These are phyloP conservation scores for Pterostichus niger DNA, from an alignment of 2,888 invertebrate genomes.

Conservation along the genomic window DNA sequence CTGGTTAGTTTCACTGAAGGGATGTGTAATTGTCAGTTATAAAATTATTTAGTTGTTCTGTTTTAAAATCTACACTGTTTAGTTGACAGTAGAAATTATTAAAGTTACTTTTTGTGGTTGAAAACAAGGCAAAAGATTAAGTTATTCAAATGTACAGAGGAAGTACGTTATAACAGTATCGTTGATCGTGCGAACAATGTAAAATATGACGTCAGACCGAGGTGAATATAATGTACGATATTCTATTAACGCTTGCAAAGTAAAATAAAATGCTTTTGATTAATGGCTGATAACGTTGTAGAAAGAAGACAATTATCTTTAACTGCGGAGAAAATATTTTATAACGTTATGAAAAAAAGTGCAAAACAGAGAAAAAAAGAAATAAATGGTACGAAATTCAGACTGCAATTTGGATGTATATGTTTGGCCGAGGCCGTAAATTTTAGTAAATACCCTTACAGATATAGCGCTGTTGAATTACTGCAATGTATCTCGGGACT, in stretches of 20 bases:
- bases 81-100: too few relatives aligned
- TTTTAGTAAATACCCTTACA: constrained; percentile 72
- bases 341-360: constrained; percentile 69
- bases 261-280: constrained; percentile 71
- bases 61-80: too few relatives aligned
- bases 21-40: too few relatives aligned
- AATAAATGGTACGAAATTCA: constrained; percentile 72
- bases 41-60: background rate
- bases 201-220: constrained; percentile 1
- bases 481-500: constrained; percentile 55
- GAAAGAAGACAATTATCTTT: constrained; percentile 73
- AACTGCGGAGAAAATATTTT: constrained; percentile 73
- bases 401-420: constrained; percentile 73
- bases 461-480: constrained; percentile 68
- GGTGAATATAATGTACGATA: constrained; percentile 53
- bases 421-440: constrained; percentile 73
- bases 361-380: constrained; percentile 69
- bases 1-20: constrained; percentile 11
- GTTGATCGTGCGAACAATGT: constrained; percentile 45
- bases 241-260: constrained; percentile 68
- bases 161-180: constrained; percentile 1
- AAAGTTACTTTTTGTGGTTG: background rate
- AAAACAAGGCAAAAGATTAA: background rate
- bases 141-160: constrained; percentile 4
- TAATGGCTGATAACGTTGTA: constrained; percentile 72